Base-by-base conservation (phyloP, 1,140 invertebrate species). In the Gonioctena quinquepunctata region DNA sequence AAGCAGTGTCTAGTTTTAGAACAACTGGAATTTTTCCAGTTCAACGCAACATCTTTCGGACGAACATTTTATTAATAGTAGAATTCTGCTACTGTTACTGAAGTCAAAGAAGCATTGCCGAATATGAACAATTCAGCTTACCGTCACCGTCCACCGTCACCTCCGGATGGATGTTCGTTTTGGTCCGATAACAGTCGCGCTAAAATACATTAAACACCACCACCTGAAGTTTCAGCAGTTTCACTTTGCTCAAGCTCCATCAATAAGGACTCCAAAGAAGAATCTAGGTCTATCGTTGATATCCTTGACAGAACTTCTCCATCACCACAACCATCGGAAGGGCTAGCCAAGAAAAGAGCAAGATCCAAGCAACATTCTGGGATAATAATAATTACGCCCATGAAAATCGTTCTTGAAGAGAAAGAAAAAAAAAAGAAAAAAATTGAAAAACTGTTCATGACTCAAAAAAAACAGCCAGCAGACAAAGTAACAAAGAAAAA, bases 1-100 rank as follows among this genome's bases (percentile, higher is more conserved):
- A n/a, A n/a, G n/a, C 50, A 11, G 60, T 67, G 18, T 62, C 66
- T 16, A 57, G 66, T 27, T 68, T 68, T 28, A 62, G 56, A 23
- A n/a, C 8, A 6, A 26, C 66, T 19, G 28, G 66, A 3, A 68
- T 68, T 42, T 62, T 28, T 19, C 66, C 66, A 8, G 16, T 59
- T 11, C n/a, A 68, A 18, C 66, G 54, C 8, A 27, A 59, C 13
- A 68, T 60, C 8, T 68, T 26, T 26, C 54, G 13, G 61, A 63
- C 26, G 21, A 49, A 33, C 3, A 27, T 63, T 63, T 63, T 63
- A 27, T 52, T n/a, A n/a, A n/a, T n/a, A n/a, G n/a, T n/a, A n/a
- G n/a, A n/a, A n/a, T n/a, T n/a, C n/a, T n/a, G n/a, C n/a, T n/a
- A n/a, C n/a, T n/a, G n/a, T n/a, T n/a, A n/a, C n/a, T n/a, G n/a